Conservation (phyloP, 2,888 invertebrate genomes). For the Hofmannophila pseudospretella region DNA sequence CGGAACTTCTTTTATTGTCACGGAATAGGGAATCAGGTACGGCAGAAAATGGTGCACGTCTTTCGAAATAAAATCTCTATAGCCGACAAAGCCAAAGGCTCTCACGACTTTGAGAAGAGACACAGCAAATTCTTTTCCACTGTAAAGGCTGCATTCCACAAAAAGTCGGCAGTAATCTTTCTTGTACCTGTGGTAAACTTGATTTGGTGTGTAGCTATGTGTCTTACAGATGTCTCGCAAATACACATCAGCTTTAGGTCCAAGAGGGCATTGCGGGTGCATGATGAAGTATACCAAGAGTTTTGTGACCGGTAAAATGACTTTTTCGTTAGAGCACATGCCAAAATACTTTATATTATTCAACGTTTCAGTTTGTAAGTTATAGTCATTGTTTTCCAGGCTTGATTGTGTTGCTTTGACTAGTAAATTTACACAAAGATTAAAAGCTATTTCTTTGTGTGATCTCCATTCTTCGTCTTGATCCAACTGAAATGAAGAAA, state of each 20-base stretch:
- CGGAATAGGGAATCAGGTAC: slow-evolving; percentile 78
- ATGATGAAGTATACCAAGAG: slow-evolving; percentile 80
- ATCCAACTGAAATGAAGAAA: slow-evolving; percentile 33
- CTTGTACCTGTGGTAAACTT: slow-evolving; percentile 80
- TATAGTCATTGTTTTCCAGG: slow-evolving; percentile 70
- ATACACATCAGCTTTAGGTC: slow-evolving; percentile 76
- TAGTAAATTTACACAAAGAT: slow-evolving; percentile 53
- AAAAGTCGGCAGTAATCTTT: slow-evolving; percentile 79
- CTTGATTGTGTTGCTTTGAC: slow-evolving; percentile 65
- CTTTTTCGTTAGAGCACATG: slow-evolving; percentile 43
- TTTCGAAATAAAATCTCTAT: slow-evolving; percentile 82
- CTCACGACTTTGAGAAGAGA: slow-evolving; percentile 80
- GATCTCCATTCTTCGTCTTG: slow-evolving; percentile 35
- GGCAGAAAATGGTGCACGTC: slow-evolving; percentile 84
- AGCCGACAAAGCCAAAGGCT: slow-evolving; percentile 83
- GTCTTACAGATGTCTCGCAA: slow-evolving; percentile 76
- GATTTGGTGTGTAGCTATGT: slow-evolving; percentile 72
- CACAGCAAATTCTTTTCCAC: slow-evolving; percentile 76
- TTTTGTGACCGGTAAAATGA: slow-evolving; percentile 65
- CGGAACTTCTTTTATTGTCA: slow-evolving; percentile 74
- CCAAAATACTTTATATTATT: slow-evolving; percentile 74
- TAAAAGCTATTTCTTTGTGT: slow-evolving; percentile 51
- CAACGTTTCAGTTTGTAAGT: slow-evolving; percentile 74
- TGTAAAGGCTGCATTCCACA: slow-evolving; percentile 77
- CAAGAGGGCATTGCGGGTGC: slow-evolving; percentile 78